These are phyloP conservation scores for Campylomormyrus tamandua DNA, from an alignment of 2,113 vertebrate genomes.

Conservation along the genomic window DNA sequence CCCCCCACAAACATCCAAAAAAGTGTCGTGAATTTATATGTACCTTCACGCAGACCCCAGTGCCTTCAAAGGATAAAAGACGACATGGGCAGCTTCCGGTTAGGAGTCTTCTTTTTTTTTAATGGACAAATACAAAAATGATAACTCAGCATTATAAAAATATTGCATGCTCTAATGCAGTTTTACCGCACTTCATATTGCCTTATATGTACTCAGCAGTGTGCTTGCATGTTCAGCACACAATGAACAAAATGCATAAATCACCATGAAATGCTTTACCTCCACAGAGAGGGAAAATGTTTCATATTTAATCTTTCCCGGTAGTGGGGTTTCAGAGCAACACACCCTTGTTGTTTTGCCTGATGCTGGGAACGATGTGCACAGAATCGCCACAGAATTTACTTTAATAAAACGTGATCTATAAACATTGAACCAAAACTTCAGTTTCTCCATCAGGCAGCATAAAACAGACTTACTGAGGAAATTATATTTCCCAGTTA, in stretches of 20 bases:
- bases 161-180: not conserved
- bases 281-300: not conserved
- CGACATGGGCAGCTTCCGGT: not conserved
- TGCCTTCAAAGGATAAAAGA: not conserved
- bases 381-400: not conserved
- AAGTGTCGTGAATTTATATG: no score
- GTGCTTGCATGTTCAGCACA: not conserved
- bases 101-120: not conserved
- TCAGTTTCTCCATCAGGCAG: not conserved
- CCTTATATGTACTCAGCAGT: not conserved
- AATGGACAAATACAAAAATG: constrained; percentile 5
- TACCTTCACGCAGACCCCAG: not conserved
- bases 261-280: not conserved
- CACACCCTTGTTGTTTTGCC: not conserved
- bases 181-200: not conserved
- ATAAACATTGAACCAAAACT: not conserved
- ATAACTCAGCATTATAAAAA: constrained; percentile 11
- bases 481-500: not conserved
- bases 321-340: not conserved
- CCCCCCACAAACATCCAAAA: no score
- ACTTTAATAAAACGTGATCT: not conserved
- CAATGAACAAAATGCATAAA: not conserved
- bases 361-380: not conserved
- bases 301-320: not conserved
- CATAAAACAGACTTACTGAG: not conserved